Conservation (phyloP, 2,888 invertebrate genomes). For the Lepidochrysops patricia region DNA sequence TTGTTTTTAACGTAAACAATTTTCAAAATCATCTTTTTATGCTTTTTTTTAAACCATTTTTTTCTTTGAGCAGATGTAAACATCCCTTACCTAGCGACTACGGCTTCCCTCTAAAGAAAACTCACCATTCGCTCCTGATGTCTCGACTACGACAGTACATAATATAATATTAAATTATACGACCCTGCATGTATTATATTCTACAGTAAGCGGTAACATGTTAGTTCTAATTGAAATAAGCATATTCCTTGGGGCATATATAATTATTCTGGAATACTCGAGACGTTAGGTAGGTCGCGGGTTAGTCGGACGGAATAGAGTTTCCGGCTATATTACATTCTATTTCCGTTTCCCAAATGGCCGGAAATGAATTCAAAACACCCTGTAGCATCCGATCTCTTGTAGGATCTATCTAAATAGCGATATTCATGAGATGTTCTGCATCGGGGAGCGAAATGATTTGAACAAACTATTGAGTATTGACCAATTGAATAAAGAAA, state of each 20-base stretch:
- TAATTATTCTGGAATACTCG: constrained; percentile 6
- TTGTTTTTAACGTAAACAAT: too few relatives aligned
- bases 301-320: constrained; percentile 29
- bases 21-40: too few relatives aligned
- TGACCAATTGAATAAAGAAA: not conserved
- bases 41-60: too few relatives aligned
- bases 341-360: constrained; percentile 56
- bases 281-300: constrained; percentile 1
- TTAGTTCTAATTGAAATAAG: not conserved
- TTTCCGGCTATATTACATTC: constrained; percentile 50
- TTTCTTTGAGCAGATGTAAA: too few relatives aligned
- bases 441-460: constrained; percentile 1
- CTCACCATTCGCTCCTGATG: too few relatives aligned
- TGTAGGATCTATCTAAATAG: constrained; percentile 33
- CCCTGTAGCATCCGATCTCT: constrained; percentile 49
- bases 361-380: constrained; percentile 68
- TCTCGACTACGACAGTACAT: not conserved
- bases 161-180: not conserved
- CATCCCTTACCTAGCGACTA: too few relatives aligned
- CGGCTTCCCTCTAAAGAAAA: too few relatives aligned
- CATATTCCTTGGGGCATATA: not conserved
- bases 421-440: constrained; percentile 23
- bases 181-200: too few relatives aligned
- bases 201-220: not conserved
- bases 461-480: not conserved